Evolutionary conservation across 2,797 vertebrate genomes (phyloP).

Genomic region (Anas georgica): DNA sequence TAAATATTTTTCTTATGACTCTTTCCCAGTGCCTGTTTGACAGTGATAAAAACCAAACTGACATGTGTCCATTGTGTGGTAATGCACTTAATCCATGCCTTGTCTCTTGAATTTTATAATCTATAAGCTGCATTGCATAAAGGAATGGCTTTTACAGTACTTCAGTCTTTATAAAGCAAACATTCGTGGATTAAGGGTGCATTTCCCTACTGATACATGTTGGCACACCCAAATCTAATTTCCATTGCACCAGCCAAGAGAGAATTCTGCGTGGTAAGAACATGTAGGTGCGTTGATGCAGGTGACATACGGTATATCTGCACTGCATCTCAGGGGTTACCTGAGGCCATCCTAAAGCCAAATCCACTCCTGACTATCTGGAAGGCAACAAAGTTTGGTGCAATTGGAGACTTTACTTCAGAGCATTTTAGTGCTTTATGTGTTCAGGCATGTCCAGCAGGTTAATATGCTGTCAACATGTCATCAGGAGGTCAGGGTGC

Average conservation of each 20-base stretch:
- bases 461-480: neutral
- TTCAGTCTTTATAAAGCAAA: slow-evolving; percentile 42
- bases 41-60: slow-evolving; percentile 31
- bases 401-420: neutral
- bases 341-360: neutral
- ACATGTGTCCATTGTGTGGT: slow-evolving; percentile 51
- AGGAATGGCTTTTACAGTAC: slow-evolving; percentile 44
- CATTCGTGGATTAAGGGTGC: slow-evolving; percentile 56
- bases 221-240: slow-evolving; percentile 44
- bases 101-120: slow-evolving; percentile 24
- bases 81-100: slow-evolving; percentile 45
- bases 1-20: slow-evolving; percentile 63
- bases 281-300: slow-evolving; percentile 27
- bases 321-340: slow-evolving; percentile 21
- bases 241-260: slow-evolving; percentile 26
- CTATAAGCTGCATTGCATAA: slow-evolving; percentile 21
- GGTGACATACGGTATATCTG: neutral
- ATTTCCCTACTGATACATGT: slow-evolving; percentile 16
- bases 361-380: neutral
- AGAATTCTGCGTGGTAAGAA: slow-evolving; percentile 16
- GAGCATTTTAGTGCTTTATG: neutral
- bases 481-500: neutral
- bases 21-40: slow-evolving; percentile 23
- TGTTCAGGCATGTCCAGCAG: neutral
- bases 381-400: neutral